phyloP scores from a whole-genome alignment of 1,140 invertebrate species.

The Diorhabda carinulata region DNA sequence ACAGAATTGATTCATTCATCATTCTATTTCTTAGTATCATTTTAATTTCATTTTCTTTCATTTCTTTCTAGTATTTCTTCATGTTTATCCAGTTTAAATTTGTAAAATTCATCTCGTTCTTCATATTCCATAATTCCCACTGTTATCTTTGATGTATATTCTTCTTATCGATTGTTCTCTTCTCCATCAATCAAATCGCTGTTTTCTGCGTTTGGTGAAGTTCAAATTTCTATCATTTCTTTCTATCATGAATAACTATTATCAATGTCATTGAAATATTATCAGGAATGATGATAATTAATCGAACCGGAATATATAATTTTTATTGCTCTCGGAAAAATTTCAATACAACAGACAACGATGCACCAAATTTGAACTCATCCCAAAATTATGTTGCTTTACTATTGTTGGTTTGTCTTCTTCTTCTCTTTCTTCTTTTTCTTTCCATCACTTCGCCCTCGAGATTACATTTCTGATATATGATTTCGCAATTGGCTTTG shows the following conservation, averaged over 20 bases:
- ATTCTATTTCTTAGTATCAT: no score
- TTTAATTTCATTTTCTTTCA: no score
- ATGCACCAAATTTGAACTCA: background rate
- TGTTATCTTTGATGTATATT: no score
- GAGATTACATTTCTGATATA: slow-evolving; percentile 43
- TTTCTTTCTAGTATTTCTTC: no score
- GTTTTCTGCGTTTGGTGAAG: no score
- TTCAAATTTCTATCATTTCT: background rate
- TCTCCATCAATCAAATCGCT: no score
- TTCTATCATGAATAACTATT: background rate
- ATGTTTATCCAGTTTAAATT: no score
- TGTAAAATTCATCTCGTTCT: no score
- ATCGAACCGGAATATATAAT: background rate
- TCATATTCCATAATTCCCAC: no score
- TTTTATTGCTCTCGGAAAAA: background rate
- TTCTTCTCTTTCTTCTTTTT: slow-evolving; percentile 6
- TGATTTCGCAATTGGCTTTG: slow-evolving; percentile 55
- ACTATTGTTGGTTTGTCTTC: background rate
- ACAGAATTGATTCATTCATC: background rate
- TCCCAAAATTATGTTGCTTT: background rate
- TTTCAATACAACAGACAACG: background rate
- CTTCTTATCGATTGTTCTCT: no score
- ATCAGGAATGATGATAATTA: background rate
- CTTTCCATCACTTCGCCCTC: slow-evolving; percentile 17
- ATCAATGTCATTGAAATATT: background rate